These are phyloP conservation scores for Heterotilapia buettikoferi DNA, from an alignment of 2,113 vertebrate genomes.

Conservation along the genomic window DNA sequence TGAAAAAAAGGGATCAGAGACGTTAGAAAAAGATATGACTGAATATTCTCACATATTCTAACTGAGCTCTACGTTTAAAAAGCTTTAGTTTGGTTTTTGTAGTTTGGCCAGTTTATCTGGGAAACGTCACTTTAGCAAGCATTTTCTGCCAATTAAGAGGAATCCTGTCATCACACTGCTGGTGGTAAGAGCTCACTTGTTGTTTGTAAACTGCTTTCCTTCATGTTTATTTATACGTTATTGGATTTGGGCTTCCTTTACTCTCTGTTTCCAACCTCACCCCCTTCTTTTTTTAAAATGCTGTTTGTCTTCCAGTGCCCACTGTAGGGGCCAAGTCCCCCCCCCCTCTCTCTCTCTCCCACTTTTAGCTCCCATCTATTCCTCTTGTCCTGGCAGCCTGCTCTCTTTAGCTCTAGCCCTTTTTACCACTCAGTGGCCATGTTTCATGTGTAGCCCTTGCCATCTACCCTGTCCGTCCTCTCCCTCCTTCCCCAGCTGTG, in stretches of 20 bases:
- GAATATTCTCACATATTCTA: not conserved
- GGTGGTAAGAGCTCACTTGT: not conserved
- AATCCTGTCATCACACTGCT: not conserved
- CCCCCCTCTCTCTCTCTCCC: not conserved
- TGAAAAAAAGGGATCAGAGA: not conserved
- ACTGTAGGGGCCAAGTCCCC: constrained; percentile 52
- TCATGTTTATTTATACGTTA: not conserved
- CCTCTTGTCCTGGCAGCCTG: not conserved
- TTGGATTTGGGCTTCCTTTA: not conserved
- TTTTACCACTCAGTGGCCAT: not conserved
- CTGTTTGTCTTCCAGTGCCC: not conserved
- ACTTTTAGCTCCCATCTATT: not conserved
- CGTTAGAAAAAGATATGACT: not conserved
- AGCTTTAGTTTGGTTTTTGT: not conserved
- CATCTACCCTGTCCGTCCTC: not conserved
- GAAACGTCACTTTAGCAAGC: not conserved
- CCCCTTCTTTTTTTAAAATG: not conserved
- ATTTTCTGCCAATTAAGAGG: not conserved
- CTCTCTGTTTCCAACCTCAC: not conserved
- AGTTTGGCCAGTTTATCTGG: not conserved
- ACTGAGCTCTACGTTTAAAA: not conserved
- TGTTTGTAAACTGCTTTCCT: not conserved
- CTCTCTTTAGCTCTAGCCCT: not conserved
- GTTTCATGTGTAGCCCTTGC: not conserved
- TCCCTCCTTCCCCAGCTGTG: constrained; percentile 26